phyloP scores from a whole-genome alignment of 37 sponge, comb jelly and placozoan genomes.

The Aplysina aerophoba region DNA sequence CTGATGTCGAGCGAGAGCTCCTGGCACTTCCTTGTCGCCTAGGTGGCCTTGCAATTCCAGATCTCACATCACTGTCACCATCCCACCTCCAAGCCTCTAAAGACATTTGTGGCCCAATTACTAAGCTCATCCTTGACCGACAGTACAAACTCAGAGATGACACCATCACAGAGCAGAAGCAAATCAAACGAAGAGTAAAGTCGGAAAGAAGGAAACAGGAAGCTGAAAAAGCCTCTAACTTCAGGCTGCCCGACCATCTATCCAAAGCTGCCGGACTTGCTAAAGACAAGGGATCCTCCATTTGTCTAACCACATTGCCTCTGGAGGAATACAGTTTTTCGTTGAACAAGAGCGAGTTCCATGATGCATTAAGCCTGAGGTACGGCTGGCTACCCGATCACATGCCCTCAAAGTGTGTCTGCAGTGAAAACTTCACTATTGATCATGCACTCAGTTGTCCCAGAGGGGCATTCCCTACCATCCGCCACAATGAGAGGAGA shows the following conservation, averaged over 20 bases:
- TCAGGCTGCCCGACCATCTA: not conserved
- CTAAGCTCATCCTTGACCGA: not conserved
- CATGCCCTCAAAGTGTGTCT: constrained; percentile 21
- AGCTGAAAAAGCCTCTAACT: not conserved
- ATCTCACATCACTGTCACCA: not conserved
- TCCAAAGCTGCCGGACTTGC: not conserved
- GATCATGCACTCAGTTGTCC: constrained; percentile 25
- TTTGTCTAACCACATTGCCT: constrained; percentile 16
- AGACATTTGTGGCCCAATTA: not conserved
- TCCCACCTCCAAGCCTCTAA: constrained; percentile 1
- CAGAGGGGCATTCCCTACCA: constrained; percentile 14
- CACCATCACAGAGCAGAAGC: not conserved
- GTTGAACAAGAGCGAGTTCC: constrained; percentile 1
- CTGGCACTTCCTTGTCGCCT: not conserved
- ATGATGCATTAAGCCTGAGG: not conserved
- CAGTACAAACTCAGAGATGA: not conserved
- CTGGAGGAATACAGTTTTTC: constrained; percentile 10
- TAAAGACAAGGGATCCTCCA: not conserved
- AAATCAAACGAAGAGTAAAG: not conserved
- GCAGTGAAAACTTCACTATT: constrained; percentile 13
- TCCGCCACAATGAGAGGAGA: constrained; percentile 14
- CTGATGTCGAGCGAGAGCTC: not conserved
- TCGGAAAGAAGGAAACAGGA: not conserved
- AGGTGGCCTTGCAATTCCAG: not conserved
- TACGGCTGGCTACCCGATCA: constrained; percentile 18